Percentiles rank a stretch among this genome's conserved stretches.
These are phyloP conservation scores for Rhamnusium bicolor DNA, from an alignment of 2,888 invertebrate species.

Conservation along the genomic window DNA sequence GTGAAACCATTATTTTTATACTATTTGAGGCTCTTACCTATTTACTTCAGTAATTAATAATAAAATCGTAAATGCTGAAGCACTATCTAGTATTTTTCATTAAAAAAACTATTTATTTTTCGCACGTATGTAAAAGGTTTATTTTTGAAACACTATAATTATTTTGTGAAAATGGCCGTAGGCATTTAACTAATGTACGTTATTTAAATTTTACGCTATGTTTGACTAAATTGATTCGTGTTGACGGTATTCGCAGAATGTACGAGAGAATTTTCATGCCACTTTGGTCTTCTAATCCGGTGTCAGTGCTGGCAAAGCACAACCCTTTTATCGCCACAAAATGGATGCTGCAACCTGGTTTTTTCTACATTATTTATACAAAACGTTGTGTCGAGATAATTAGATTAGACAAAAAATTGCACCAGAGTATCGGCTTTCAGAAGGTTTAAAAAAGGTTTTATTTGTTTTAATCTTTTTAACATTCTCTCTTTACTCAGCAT, in stretches of 20 bases:
- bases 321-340: conserved; percentile 33
- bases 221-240: conserved; percentile 32
- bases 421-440: conserved; percentile 1
- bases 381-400: conserved; percentile 32
- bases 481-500: background rate
- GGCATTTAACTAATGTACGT: conserved; percentile 29
- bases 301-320: conserved; percentile 29
- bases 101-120: background rate
- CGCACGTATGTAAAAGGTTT: background rate
- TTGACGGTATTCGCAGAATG: conserved; percentile 17
- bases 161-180: conserved; percentile 21
- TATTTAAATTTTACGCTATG: conserved; percentile 26
- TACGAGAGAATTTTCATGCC: conserved; percentile 4
- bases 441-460: background rate
- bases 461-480: background rate
- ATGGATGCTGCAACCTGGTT: conserved; percentile 25
- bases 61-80: background rate
- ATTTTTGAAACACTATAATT: conserved; percentile 2
- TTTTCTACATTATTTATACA: conserved; percentile 29
- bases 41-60: background rate
- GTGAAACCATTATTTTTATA: no score
- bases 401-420: conserved; percentile 34
- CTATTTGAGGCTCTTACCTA: no score
- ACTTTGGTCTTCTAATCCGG: conserved; percentile 21
- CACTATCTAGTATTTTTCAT: background rate